A percentile compares a stretch with the other conserved stretches of the same genome.
Conservation (phyloP, 1,140 invertebrate genomes). For the Daktulosphaira vitifoliae region DNA sequence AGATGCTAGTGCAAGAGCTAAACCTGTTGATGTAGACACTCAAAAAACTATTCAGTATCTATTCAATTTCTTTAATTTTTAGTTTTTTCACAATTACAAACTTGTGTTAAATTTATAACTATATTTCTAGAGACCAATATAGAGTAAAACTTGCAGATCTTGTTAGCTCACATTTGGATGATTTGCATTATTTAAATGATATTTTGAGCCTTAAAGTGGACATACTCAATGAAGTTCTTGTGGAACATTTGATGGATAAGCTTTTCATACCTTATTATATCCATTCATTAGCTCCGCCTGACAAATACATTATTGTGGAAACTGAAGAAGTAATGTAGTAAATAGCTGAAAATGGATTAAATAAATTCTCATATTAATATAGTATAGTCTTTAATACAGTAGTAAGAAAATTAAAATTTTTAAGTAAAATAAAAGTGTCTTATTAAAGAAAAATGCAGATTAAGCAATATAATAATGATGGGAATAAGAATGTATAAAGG, state of each 20-base stretch:
- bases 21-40: slow-evolving; percentile 58
- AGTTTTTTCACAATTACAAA: slow-evolving; percentile 17
- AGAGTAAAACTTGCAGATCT: slow-evolving; percentile 64
- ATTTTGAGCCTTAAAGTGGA: slow-evolving; percentile 87
- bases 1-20: slow-evolving; percentile 75
- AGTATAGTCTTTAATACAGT: no score
- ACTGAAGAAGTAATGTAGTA: slow-evolving; percentile 44
- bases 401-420: no score
- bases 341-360: background rate
- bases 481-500: no score
- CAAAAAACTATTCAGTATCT: slow-evolving; percentile 59
- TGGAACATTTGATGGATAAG: slow-evolving; percentile 88
- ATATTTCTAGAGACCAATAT: slow-evolving; percentile 42
- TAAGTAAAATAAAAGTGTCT: no score
- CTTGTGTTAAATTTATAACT: background rate
- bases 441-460: no score
- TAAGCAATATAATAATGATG: no score
- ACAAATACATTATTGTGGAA: slow-evolving; percentile 42
- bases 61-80: background rate
- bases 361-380: no score
- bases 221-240: slow-evolving; percentile 89
- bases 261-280: slow-evolving; percentile 91
- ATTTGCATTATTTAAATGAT: slow-evolving; percentile 96
- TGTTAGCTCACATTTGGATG: slow-evolving; percentile 95
- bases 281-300: slow-evolving; percentile 63